These are phyloP conservation scores for Cinclus mexicanus DNA, from an alignment of 2,113 vertebrate species.

Conservation along the genomic window DNA sequence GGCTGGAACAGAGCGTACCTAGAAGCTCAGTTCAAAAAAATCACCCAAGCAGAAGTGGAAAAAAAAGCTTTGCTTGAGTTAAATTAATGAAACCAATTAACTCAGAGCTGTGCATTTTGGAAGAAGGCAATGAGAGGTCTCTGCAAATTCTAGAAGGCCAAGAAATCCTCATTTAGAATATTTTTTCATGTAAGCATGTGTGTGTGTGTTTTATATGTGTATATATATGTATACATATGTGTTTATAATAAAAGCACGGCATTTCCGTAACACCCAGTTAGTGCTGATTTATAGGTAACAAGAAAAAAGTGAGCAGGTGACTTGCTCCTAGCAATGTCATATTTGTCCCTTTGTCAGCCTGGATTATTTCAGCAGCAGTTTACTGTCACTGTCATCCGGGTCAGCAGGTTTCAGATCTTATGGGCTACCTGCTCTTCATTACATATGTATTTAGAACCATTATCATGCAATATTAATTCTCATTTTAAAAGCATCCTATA, in stretches of 20 bases:
- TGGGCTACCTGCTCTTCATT: neutral
- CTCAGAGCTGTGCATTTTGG: neutral
- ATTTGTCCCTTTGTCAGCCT: neutral
- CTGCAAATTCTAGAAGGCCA: neutral
- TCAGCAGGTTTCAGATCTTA: neutral
- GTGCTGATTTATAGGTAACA: neutral
- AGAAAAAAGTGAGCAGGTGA: neutral
- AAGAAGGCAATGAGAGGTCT: neutral
- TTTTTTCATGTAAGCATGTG: neutral
- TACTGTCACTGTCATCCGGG: neutral
- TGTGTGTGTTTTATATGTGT: accelerated
- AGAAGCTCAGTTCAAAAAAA: neutral
- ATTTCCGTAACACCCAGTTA: neutral
- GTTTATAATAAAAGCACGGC: neutral
- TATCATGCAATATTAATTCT: neutral
- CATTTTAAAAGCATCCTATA: neutral
- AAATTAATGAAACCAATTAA: neutral
- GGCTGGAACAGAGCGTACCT: neutral
- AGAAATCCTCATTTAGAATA: neutral
- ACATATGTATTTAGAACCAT: neutral
- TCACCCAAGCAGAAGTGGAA: neutral
- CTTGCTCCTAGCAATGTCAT: neutral
- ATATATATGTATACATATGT: neutral
- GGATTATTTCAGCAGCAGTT: neutral
- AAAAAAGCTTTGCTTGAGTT: neutral